phyloP scores from a whole-genome alignment of 2,888 invertebrate species.

The Andrena praecox region DNA sequence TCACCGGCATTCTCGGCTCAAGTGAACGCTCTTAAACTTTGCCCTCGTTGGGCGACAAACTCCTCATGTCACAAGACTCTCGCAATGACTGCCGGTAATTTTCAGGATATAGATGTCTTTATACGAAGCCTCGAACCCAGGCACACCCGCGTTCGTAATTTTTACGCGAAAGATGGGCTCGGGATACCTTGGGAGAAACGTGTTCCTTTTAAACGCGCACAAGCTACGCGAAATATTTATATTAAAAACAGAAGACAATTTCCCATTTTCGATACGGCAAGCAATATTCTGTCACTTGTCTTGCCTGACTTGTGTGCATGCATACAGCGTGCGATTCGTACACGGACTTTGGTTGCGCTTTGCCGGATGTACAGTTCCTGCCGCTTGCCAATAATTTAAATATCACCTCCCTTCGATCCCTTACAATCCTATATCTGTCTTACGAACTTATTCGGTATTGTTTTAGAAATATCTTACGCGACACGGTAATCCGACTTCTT shows the following conservation, averaged over 20 bases:
- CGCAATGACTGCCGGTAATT: constrained; percentile 77
- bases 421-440: neutral
- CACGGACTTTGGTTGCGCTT: constrained; percentile 21
- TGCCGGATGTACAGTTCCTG: constrained; percentile 36
- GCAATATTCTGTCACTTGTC: constrained; percentile 31
- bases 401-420: neutral
- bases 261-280: neutral
- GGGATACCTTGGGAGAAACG: neutral
- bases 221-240: constrained; percentile 12
- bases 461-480: neutral
- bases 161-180: constrained; percentile 4
- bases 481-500: neutral
- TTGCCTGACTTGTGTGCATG: constrained; percentile 2
- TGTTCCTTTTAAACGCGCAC: neutral
- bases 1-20: constrained; percentile 92
- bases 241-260: neutral
- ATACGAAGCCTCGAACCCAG: constrained; percentile 76
- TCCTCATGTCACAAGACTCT: constrained; percentile 68
- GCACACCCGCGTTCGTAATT: constrained; percentile 25
- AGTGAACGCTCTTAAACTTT: constrained; percentile 66
- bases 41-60: constrained; percentile 57
- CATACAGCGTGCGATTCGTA: constrained; percentile 8
- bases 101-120: constrained; percentile 75
- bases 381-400: constrained; percentile 22
- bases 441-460: neutral